Evolutionary conservation across 2,888 invertebrate genomes (phyloP).

Genomic region (Dicycla oo): DNA sequence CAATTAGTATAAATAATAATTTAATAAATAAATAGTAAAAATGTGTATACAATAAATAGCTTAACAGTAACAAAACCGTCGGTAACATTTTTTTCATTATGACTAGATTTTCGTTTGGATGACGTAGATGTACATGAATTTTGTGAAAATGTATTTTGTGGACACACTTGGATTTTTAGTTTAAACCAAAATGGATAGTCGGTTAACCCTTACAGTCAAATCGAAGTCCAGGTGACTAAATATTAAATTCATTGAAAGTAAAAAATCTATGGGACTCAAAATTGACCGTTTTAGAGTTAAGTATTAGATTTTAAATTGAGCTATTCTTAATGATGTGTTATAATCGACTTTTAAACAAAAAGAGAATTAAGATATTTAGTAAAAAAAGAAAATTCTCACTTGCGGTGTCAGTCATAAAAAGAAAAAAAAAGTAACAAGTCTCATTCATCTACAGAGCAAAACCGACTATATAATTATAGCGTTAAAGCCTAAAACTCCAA

Average conservation of each 20-base stretch:
- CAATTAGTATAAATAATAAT: constrained; percentile 79
- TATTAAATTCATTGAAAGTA: constrained; percentile 50
- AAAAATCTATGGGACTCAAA: constrained; percentile 62
- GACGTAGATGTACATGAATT: constrained; percentile 63
- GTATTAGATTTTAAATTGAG: constrained; percentile 36
- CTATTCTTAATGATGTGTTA: constrained; percentile 11
- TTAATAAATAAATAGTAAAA: constrained; percentile 79
- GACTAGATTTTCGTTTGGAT: constrained; percentile 83
- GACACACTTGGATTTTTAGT: constrained; percentile 57
- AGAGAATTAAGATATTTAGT: background rate
- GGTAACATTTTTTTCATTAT: constrained; percentile 74
- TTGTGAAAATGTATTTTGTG: constrained; percentile 50
- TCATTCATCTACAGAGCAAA: constrained; percentile 24
- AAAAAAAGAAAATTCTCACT: constrained; percentile 2
- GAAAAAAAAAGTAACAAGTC: background rate
- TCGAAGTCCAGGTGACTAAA: constrained; percentile 55
- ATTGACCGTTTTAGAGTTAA: constrained; percentile 32
- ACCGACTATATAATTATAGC: background rate
- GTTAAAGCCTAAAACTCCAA: constrained; percentile 23
- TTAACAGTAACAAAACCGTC: constrained; percentile 82
- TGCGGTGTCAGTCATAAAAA: background rate
- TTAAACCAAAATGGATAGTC: constrained; percentile 9
- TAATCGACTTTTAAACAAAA: background rate
- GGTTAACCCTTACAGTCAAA: constrained; percentile 35
- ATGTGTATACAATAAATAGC: constrained; percentile 86